phyloP scores from a whole-genome alignment of 2,888 invertebrate genomes.

The Pollenia amentaria region DNA sequence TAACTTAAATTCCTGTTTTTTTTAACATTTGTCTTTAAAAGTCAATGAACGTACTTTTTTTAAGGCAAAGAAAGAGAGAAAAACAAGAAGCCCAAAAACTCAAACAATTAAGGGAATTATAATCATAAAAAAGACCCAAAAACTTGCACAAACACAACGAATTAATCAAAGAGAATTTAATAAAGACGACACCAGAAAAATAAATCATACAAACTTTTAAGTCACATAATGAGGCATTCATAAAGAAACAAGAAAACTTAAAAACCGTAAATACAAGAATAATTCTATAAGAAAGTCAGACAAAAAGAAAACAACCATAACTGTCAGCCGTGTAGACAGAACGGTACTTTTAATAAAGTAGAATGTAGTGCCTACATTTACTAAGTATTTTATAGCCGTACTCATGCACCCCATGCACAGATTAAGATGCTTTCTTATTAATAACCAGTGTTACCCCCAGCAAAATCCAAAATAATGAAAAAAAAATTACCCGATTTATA shows the following conservation, averaged over 20 bases:
- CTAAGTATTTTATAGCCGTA: neutral
- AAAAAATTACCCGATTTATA: too few species aligned
- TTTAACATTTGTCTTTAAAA: constrained; percentile 23
- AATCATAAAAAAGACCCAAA: constrained; percentile 42
- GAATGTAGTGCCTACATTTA: too few species aligned
- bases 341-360: constrained; percentile 56
- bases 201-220: neutral
- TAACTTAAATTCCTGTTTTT: constrained; percentile 24
- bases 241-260: neutral
- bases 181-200: constrained; percentile 2
- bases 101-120: constrained; percentile 18
- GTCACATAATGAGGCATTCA: neutral
- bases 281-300: constrained; percentile 26
- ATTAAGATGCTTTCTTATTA: too few species aligned
- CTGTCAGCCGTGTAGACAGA: constrained; percentile 55
- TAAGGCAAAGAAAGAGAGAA: constrained; percentile 15
- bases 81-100: neutral
- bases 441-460: too few species aligned
- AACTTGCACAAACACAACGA: constrained; percentile 24
- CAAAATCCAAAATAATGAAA: too few species aligned
- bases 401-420: too few species aligned
- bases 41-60: constrained; percentile 65
- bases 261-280: neutral
- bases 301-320: too few species aligned
- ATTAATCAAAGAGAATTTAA: neutral